Evolutionary conservation across 2,888 invertebrate species (phyloP).

Genomic region (Ectemnius continuus): DNA sequence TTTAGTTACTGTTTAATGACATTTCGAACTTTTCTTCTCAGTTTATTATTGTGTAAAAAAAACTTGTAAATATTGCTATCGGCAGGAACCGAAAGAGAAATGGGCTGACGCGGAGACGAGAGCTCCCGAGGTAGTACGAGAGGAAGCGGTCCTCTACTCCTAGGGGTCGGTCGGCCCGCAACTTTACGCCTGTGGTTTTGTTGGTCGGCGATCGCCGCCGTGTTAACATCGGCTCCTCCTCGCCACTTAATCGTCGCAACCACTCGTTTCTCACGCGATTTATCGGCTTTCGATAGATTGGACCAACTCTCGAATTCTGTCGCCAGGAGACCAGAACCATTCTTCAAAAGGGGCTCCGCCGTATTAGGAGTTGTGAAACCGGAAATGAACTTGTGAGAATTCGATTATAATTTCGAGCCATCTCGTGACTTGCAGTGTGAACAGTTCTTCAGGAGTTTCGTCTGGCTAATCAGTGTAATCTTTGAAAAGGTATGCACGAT

Average conservation of each 20-base stretch:
- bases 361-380: too few species aligned
- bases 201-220: constrained; percentile 36
- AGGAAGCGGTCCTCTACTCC: constrained; percentile 24
- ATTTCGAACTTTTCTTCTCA: too few species aligned
- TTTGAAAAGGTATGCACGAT: constrained; percentile 29
- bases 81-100: too few species aligned
- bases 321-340: background rate
- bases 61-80: too few species aligned
- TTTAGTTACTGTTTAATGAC: too few species aligned
- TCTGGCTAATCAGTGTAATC: constrained; percentile 13
- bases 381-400: too few species aligned
- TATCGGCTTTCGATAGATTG: background rate
- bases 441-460: constrained; percentile 25
- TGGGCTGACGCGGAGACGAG: constrained; percentile 25
- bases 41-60: too few species aligned
- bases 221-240: constrained; percentile 10
- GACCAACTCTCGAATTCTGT: background rate
- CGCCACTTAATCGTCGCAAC: background rate
- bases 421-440: background rate
- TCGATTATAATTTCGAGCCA: too few species aligned
- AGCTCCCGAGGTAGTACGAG: constrained; percentile 33
- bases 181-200: constrained; percentile 23
- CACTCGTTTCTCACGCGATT: background rate
- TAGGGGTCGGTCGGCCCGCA: constrained; percentile 32
- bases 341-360: background rate